These are phyloP conservation scores for Phrynocephalus vlangalii DNA, from an alignment of 2,797 vertebrate species.

Conservation along the genomic window DNA sequence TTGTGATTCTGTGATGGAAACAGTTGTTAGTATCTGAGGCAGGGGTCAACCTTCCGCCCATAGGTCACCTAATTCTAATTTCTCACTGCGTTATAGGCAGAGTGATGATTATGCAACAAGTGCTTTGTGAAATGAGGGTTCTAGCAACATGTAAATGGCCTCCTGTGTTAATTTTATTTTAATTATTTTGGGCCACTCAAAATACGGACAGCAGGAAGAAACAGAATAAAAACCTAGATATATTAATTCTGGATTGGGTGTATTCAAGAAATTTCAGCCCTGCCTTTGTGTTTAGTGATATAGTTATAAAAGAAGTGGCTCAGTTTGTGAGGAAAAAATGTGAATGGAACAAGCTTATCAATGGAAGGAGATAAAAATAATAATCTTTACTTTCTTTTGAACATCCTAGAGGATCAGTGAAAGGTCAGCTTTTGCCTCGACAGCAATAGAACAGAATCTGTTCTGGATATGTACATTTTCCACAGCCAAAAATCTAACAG, in stretches of 20 bases:
- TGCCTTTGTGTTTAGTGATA: background rate
- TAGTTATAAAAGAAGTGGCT: background rate
- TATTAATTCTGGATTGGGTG: background rate
- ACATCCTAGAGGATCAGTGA: rapidly evolving
- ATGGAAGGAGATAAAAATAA: background rate
- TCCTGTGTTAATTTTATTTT: background rate
- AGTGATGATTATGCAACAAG: background rate
- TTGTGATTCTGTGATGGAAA: no score
- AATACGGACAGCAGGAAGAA: background rate
- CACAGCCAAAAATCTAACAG: background rate
- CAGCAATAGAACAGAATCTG: background rate
- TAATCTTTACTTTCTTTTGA: slow-evolving; percentile 17
- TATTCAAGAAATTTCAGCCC: background rate
- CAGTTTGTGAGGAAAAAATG: slow-evolving; percentile 2
- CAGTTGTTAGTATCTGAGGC: no score
- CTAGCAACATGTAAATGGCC: background rate
- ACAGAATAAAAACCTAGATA: background rate
- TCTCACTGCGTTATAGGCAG: background rate
- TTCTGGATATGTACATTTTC: background rate
- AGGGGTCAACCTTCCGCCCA: no score
- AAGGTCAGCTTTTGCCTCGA: background rate
- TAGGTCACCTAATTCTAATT: no score
- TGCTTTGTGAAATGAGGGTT: background rate
- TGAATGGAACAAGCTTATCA: slow-evolving; percentile 2
- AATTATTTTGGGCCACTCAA: no score